Evolutionary conservation across 1,140 invertebrate species (phyloP), one percentile per base, ranked within the genome.

Genomic region (Atta cephalotes): DNA sequence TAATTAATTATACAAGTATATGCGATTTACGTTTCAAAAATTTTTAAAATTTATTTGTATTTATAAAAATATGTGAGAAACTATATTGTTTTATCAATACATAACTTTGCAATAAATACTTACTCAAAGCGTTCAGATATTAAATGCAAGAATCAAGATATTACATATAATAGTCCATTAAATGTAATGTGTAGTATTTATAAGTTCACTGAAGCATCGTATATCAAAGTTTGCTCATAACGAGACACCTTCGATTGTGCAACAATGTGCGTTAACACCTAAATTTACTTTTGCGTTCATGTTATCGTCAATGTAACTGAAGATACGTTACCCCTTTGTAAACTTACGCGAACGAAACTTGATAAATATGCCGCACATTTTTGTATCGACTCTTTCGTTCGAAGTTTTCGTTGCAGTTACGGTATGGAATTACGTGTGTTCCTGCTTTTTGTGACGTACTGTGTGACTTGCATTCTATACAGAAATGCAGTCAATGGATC

Each of bases 231-330:
- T 88, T 58, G 35, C 56, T 66, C 31, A 79, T 49, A 85, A 56
- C 18, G 28, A 87, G 77, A 87, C 60, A 86, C 31, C 49, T 81
- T 56, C 4, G 58, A 89, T 91, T 91, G 90, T 89, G 90, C 53
- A 91, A 91, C 39, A n/a, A 25, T 58, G 6, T 12, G 2, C 80
- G 90, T 89, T 70, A 66, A 86, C 90, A 49, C 90, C 92, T 62
- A 93, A 63, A 91, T 93, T 93, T 93, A 91, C 92, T 88, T 94
- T 94, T 62, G 49, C 53, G 66, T 77, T 81, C 16, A 76, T 89
- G 86, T 91, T 92, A 93, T 93, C 93, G 12, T 58, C 16, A 35
- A 74, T 78, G 77, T 82, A 91, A 91, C 71, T 66, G 35, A 80
- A 63, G 68, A 89, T 72, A 85, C 31, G 62, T 77, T 79, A 91